Evolutionary conservation across 92 coral and sea anemone genomes (phyloP).

Genomic region (Siderastrea radians): DNA sequence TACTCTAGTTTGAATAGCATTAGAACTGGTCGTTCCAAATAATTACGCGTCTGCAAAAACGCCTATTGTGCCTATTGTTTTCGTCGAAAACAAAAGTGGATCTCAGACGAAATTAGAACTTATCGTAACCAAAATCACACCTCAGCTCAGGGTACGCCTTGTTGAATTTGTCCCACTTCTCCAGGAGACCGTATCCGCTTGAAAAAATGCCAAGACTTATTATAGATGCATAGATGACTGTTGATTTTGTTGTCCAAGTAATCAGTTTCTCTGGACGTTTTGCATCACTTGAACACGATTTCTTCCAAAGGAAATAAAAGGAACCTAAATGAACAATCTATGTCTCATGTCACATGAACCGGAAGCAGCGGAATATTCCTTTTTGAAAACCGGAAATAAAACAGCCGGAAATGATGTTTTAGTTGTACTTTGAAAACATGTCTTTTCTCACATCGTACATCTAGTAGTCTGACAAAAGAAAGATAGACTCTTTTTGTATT

Average conservation of each 20-base stretch:
- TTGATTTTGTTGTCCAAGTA: slow-evolving; percentile 21
- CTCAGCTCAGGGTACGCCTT: neutral
- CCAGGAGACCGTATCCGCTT: slow-evolving; percentile 48
- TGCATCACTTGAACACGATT: neutral
- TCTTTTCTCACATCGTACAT: neutral
- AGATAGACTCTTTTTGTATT: neutral
- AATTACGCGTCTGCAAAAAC: slow-evolving; percentile 29
- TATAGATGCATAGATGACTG: slow-evolving; percentile 28
- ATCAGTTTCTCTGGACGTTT: slow-evolving; percentile 4
- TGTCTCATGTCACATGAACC: neutral
- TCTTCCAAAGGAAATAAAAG: neutral
- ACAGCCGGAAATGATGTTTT: slow-evolving; percentile 15
- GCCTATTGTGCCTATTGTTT: slow-evolving; percentile 32
- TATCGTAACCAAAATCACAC: neutral
- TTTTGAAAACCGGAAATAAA: slow-evolving; percentile 24
- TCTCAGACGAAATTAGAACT: slow-evolving; percentile 33
- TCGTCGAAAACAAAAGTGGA: slow-evolving; percentile 25
- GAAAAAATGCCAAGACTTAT: slow-evolving; percentile 47
- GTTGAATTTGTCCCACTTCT: slow-evolving; percentile 36
- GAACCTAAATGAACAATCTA: neutral
- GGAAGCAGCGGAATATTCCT: slow-evolving; percentile 19
- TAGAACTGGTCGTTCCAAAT: slow-evolving; percentile 11
- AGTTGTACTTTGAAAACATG: neutral
- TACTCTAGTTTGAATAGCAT: slow-evolving; percentile 48
- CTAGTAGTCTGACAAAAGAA: neutral